These are phyloP conservation scores for Heterotis niloticus DNA, from an alignment of 2,113 vertebrate genomes.

Conservation along the genomic window DNA sequence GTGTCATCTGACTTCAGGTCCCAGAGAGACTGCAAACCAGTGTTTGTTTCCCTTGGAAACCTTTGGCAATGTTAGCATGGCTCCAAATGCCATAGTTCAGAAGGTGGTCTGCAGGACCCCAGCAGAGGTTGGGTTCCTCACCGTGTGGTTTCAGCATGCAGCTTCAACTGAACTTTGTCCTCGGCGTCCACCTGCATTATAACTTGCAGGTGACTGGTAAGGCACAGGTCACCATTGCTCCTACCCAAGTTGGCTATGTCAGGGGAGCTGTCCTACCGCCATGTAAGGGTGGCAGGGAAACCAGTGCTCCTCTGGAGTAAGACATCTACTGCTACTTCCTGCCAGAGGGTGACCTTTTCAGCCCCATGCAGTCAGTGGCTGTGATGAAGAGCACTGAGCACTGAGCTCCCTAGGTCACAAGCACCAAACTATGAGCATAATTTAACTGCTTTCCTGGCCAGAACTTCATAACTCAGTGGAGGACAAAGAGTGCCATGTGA, in stretches of 20 bases:
- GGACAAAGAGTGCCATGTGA: too few species aligned
- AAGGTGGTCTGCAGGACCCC: constrained; percentile 71
- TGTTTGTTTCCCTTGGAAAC: constrained; percentile 78
- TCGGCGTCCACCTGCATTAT: constrained; percentile 83
- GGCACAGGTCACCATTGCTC: constrained; percentile 83
- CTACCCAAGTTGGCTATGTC: constrained; percentile 78
- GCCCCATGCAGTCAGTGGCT: constrained; percentile 67
- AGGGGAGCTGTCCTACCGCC: constrained; percentile 64
- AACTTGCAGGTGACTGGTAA: constrained; percentile 76
- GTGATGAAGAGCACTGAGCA: constrained; percentile 57
- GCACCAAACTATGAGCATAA: constrained; percentile 64
- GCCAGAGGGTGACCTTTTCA: constrained; percentile 76
- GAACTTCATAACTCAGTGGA: too few species aligned
- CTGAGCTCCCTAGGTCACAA: constrained; percentile 62
- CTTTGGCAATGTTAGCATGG: constrained; percentile 77
- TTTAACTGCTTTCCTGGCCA: constrained; percentile 81
- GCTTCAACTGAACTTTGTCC: constrained; percentile 80
- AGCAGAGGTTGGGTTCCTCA: constrained; percentile 68
- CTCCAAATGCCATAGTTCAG: constrained; percentile 67
- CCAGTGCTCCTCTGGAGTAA: constrained; percentile 66
- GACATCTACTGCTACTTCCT: constrained; percentile 89
- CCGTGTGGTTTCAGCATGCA: constrained; percentile 84
- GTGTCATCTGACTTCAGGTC: too few species aligned
- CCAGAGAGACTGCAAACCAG: constrained; percentile 57
- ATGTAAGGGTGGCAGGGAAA: constrained; percentile 60